Evolutionary conservation across 2,797 vertebrate species (phyloP).

Genomic region (Buphagus erythrorhynchus): DNA sequence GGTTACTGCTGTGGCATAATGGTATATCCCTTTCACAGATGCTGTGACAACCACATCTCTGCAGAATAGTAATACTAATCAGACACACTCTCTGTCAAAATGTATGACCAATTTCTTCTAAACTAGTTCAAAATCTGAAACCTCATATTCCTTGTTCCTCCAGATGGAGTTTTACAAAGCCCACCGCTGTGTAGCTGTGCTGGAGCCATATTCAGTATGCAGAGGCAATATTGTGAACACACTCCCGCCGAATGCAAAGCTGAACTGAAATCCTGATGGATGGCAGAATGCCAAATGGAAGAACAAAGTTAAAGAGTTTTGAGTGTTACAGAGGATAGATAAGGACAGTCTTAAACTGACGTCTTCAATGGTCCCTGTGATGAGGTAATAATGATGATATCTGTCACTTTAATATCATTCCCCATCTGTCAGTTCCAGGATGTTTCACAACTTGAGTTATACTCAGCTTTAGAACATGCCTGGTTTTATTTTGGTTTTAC

Average conservation of each 20-base stretch:
- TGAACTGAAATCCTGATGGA: not conserved
- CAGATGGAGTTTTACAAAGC: conserved; percentile 19
- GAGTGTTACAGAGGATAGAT: not conserved
- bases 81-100: not conserved
- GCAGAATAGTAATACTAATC: not conserved
- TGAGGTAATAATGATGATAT: conserved; percentile 46
- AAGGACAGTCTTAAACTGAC: not conserved
- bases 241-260: not conserved
- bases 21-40: not conserved
- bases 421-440: conserved; percentile 33
- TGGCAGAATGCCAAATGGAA: not conserved
- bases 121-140: not conserved
- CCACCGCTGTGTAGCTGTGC: not conserved
- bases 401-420: conserved; percentile 10
- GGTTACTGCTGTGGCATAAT: not conserved
- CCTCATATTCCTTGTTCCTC: not conserved
- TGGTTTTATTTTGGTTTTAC: conserved; percentile 11
- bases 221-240: not conserved
- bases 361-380: not conserved
- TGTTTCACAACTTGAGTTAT: conserved; percentile 13
- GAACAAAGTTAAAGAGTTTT: conserved; percentile 26
- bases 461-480: conserved; percentile 24
- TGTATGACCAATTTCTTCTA: not conserved
- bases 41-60: rapidly evolving
- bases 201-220: not conserved